Evolutionary conservation across 1,140 invertebrate species (phyloP).

Genomic region (Mesaphorura yosii): DNA sequence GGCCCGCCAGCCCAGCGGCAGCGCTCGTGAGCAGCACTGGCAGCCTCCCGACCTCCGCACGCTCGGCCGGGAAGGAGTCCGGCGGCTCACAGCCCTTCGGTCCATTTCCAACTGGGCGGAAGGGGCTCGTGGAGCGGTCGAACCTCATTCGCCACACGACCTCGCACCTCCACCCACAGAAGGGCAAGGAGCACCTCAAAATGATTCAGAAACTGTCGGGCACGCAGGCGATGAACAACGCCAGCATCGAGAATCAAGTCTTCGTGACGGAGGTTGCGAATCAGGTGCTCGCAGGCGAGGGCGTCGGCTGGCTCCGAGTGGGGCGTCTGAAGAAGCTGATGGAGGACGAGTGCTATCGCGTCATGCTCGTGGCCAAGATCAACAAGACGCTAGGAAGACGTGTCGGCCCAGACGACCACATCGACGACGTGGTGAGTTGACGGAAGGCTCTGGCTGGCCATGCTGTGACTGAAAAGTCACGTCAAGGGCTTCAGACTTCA

Average conservation of each 20-base stretch:
- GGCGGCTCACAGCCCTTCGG: slow-evolving; percentile 36
- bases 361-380: slow-evolving; percentile 86
- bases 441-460: neutral
- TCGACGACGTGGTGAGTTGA: slow-evolving; percentile 86
- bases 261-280: slow-evolving; percentile 77
- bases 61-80: slow-evolving; percentile 14
- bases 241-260: slow-evolving; percentile 72
- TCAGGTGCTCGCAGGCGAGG: slow-evolving; percentile 87
- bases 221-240: slow-evolving; percentile 48
- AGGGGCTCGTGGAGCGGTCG: slow-evolving; percentile 76
- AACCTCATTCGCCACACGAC: slow-evolving; percentile 72
- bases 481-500: neutral
- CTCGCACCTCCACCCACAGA: slow-evolving; percentile 35
- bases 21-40: slow-evolving; percentile 28
- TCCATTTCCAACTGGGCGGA: slow-evolving; percentile 63
- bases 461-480: too few species aligned
- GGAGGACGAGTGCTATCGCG: slow-evolving; percentile 97
- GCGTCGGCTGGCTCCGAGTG: slow-evolving; percentile 91
- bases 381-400: slow-evolving; percentile 89
- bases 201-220: slow-evolving; percentile 30
- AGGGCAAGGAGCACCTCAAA: slow-evolving; percentile 51
- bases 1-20: slow-evolving; percentile 22
- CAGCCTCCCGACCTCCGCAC: slow-evolving; percentile 27
- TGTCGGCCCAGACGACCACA: slow-evolving; percentile 87
- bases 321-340: slow-evolving; percentile 90